Base-by-base conservation (phyloP, 2,888 invertebrate genomes). In the Mythimna vitellina region DNA sequence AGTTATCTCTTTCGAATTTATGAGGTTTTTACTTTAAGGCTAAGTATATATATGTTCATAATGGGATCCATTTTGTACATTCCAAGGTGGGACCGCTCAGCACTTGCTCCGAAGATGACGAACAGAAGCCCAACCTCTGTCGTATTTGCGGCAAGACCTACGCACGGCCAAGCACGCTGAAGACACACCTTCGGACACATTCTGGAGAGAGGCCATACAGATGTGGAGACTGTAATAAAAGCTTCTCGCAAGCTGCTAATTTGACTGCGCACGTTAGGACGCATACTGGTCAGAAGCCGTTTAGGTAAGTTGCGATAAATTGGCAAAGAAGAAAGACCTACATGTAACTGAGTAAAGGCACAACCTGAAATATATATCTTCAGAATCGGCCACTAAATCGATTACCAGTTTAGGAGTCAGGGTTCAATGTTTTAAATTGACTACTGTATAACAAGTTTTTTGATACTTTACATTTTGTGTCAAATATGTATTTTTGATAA, bases 181-280 rank as follows among this genome's bases (percentile, higher is more conserved):
- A 99, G 96, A 99, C 99, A 0, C 99, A 99, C 93, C 97, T 99
- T 71, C 96, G 99, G 68, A 99, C 99, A 1, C 99, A 99, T 93
- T 98, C 99, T 5, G 99, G 99, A 0, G 99, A 99, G 93, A 97
- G 99, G 86, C 99, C 99, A 0, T 96, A 99, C 93, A 96, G 98
- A 71, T 99, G 99, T 92, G 98, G 98, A 65, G 99, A 99, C 89
- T 99, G 99, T 95, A 98, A 98, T 92, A 99, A 99, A 94, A 99
- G 99, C 84, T 99, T 99, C 95, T 99, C 99, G 63, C 99, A 99
- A 95, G 99, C 99, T 60, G 99, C 99, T 81, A 99, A 99, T 95
- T 96, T 99, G 84, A 99, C 99, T 12, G 99, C 99, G 17, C 99
- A 99, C 93, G 98, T 99, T 25, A 96, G 99, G 85, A 99, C 99